A percentile compares a stretch with the other conserved stretches of the same genome.
These are phyloP conservation scores for Sebastes diploproa DNA, from an alignment of 2,797 vertebrate genomes.

Conservation along the genomic window DNA sequence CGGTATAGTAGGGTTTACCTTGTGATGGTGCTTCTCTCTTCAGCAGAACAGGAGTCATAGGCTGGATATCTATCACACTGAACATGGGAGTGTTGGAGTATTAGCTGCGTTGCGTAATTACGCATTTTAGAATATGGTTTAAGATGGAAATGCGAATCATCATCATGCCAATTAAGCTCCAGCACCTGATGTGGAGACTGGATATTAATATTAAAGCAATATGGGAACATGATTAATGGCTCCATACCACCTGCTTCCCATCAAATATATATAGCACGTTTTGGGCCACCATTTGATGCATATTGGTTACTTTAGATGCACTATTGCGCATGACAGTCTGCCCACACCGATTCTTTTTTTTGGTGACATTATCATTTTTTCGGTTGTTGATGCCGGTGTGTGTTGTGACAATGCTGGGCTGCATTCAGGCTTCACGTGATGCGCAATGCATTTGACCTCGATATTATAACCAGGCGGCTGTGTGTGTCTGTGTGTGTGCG, in stretches of 20 bases:
- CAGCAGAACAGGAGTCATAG: neutral
- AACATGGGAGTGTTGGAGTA: neutral
- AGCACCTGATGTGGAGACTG: slow-evolving; percentile 2
- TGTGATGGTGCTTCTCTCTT: slow-evolving; percentile 29
- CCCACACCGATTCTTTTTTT: neutral
- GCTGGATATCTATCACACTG: neutral
- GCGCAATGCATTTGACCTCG: slow-evolving; percentile 49
- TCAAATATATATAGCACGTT: neutral
- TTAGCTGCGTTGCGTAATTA: too few species aligned
- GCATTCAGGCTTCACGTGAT: neutral
- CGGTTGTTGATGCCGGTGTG: neutral
- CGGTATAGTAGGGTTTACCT: neutral
- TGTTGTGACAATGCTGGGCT: neutral
- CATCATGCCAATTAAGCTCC: neutral
- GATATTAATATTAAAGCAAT: neutral
- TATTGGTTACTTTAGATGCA: slow-evolving; percentile 25
- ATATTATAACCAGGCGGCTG: slow-evolving; percentile 19
- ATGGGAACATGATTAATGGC: neutral
- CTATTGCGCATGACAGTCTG: slow-evolving; percentile 33
- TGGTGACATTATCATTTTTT: neutral
- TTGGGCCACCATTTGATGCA: slow-evolving; percentile 20
- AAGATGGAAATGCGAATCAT: neutral
- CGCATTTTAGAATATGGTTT: neutral
- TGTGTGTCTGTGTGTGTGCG: neutral
- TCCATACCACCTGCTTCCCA: neutral